Base-by-base conservation (phyloP, 1,140 invertebrate genomes). In the Musca vetustissima region DNA sequence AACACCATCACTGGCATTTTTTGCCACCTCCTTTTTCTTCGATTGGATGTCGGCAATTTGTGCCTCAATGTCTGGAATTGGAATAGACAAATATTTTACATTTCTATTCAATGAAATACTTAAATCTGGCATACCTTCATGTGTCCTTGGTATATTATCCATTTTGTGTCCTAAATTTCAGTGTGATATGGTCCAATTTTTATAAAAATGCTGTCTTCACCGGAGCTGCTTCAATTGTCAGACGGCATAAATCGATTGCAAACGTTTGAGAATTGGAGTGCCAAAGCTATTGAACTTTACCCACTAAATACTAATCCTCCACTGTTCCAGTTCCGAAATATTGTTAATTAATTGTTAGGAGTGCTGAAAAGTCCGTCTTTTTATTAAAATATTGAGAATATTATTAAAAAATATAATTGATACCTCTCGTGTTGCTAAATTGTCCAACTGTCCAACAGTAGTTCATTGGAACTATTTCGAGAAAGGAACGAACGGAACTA, bases 41-140 rank as follows among this genome's bases (percentile, higher is more conserved):
- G 90, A 88, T 82, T 97, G 96, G 72, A 97, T 90, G 75, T 95
- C 94, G 69, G 89, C 85, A 74, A 97, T 96, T 82, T 97, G 93
- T 24, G 93, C 93, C 85, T 98, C 96, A 80, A 97, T 96, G 81
- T 96, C 95, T 97, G 32, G 32, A 15, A 15, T 4, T 13, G 83
- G 19, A 85, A 52, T 36, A 24, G 28, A 28, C 3, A 28, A 8
- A 28, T 4, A 28, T 28, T 3, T 28, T 28, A 19, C 57, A n/a
- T n/a, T 11, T n/a, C 15, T 49, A 22, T n/a, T 50, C 28, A 48
- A 48, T 68, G 9, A 15, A 67, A 36, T 2, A 49, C 14, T 21
- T 69, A 19, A 50, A 21, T 50, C 2, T 7, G 25, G 14, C 68
- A 84, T 88, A 92, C 91, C 91, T 89, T 92, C 90, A 73, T 92